phyloP scores from a whole-genome alignment of 2,888 invertebrate genomes.

The Chymomyza procnemis region DNA sequence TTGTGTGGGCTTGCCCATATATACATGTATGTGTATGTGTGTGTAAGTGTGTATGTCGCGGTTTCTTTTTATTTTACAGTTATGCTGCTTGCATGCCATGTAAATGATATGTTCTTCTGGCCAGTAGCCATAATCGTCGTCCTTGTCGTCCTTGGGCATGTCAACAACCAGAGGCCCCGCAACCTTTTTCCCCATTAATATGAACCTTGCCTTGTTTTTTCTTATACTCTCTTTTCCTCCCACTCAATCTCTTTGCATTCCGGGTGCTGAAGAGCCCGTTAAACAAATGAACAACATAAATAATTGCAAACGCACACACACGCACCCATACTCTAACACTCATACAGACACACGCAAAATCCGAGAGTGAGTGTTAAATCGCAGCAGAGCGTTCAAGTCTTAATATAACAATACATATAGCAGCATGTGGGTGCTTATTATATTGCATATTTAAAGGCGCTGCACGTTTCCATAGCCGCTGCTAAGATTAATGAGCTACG shows the following conservation, averaged over 20 bases:
- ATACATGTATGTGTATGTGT: slow-evolving; percentile 9
- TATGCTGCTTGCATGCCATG: slow-evolving; percentile 61
- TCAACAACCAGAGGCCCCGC: slow-evolving; percentile 55
- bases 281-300: slow-evolving; percentile 73
- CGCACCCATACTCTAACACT: slow-evolving; percentile 9
- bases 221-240: background rate
- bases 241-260: slow-evolving; percentile 41
- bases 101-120: slow-evolving; percentile 71
- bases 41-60: slow-evolving; percentile 20
- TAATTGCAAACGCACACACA: slow-evolving; percentile 66
- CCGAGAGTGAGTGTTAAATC: slow-evolving; percentile 1
- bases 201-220: background rate
- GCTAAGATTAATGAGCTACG: slow-evolving; percentile 57
- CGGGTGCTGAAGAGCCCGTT: slow-evolving; percentile 48
- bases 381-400: background rate
- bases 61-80: slow-evolving; percentile 24
- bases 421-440: slow-evolving; percentile 12
- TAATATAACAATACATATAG: background rate
- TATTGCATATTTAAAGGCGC: slow-evolving; percentile 57
- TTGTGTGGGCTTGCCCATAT: slow-evolving; percentile 6
- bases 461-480: slow-evolving; percentile 22
- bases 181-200: slow-evolving; percentile 37
- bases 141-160: slow-evolving; percentile 55
- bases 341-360: slow-evolving; percentile 14
- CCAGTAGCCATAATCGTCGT: slow-evolving; percentile 36